Evolutionary conservation across 2,113 vertebrate genomes (phyloP), one percentile per base, ranked within the genome.

Genomic region (Phylloscopus trochilus): DNA sequence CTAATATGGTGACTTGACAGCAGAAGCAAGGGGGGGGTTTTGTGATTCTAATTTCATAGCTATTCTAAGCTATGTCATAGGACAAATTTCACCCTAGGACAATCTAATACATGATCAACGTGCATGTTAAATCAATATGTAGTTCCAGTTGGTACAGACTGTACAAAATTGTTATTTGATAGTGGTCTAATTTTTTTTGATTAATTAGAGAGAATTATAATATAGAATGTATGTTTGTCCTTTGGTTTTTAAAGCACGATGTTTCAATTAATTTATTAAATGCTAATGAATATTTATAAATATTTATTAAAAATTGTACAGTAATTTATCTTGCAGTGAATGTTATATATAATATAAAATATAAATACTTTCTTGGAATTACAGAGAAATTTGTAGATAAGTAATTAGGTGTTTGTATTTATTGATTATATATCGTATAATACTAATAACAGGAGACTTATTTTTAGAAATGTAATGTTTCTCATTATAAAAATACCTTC

Each of bases 331-430:
- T 85, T 91, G 18, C 14, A 73, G 37, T 5, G 79, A 73, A 55
- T 30, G 4, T 39, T 58, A 41, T 52, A 13, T 64, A 60, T 82
- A 13, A 20, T 49, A 80, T 33, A 24, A 46, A 92, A 51, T 59
- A 60, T 24, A 60, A 35, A 26, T 59, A n/a, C 77, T 78, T 83
- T 90, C 46, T 67, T 84, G 55, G 49, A 47, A 39, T 59, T 55
- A 33, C 44, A 74, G 51, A 56, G 1, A 33, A 89, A 80, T 83
- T 55, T 83, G 17, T 90, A 66, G 78, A 15, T 35, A 64, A 69
- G 93, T 97, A 83, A 96, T 98, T 90, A 95, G 13, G 47, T 72
- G 11, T 64, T 89, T 64, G 20, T 39, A 77, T 85, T 74, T 94
- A 82, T 83, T 83, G 88, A 77, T 97, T 81, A 73, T 43, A 47